These are phyloP conservation scores for Pycnonotus jocosus DNA, from an alignment of 2,113 vertebrate species.

Conservation along the genomic window DNA sequence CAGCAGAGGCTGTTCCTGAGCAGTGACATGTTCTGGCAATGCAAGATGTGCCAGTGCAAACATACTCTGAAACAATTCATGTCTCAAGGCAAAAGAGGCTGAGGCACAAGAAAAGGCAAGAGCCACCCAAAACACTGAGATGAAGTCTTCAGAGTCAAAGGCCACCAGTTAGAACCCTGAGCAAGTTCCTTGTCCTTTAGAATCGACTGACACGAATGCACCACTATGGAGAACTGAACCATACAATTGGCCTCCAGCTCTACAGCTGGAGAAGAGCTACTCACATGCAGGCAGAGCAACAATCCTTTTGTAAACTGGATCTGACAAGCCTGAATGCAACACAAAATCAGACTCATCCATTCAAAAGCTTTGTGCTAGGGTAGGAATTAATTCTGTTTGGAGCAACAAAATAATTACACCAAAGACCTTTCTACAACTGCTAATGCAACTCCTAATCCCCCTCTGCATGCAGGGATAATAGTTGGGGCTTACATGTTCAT, in stretches of 20 bases:
- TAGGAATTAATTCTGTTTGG: background rate
- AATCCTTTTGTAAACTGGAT: background rate
- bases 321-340: background rate
- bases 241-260: background rate
- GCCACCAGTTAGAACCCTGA: background rate
- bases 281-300: background rate
- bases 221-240: background rate
- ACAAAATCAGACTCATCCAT: background rate
- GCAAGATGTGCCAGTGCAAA: background rate
- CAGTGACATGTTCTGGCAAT: accelerated
- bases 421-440: background rate
- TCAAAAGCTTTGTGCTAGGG: background rate
- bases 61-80: background rate
- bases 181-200: background rate
- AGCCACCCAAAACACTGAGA: background rate
- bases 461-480: background rate
- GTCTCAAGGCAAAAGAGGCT: background rate
- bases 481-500: background rate
- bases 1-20: background rate
- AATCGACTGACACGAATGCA: accelerated
- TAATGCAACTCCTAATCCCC: conserved; percentile 15
- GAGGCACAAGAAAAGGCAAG: background rate
- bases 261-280: background rate
- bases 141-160: background rate
- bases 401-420: conserved; percentile 1